Conservation (phyloP, 2,113 vertebrate genomes). For the Tetraodon nigroviridis region DNA sequence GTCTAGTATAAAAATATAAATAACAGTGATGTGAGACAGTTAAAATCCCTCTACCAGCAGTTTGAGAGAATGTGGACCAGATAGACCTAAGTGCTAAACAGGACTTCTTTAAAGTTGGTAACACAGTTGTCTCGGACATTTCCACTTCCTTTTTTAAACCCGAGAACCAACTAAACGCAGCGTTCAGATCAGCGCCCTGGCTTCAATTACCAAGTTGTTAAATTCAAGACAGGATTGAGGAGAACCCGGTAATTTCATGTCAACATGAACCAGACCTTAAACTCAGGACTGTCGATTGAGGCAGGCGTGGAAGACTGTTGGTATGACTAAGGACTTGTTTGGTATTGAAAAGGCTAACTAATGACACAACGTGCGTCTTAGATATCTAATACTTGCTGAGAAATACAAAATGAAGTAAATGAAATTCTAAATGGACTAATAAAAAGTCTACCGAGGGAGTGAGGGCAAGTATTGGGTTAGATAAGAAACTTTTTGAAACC, state of each 20-base stretch:
- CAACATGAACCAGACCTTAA: background rate
- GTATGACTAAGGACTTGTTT: slow-evolving; percentile 48
- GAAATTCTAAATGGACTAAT: slow-evolving; percentile 53
- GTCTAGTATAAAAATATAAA: slow-evolving; percentile 19
- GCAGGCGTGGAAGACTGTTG: slow-evolving; percentile 63
- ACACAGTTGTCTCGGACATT: background rate
- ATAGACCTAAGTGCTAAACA: slow-evolving; percentile 8
- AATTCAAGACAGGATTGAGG: slow-evolving; percentile 2
- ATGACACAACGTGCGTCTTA: slow-evolving; percentile 45
- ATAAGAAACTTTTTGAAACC: slow-evolving; percentile 37
- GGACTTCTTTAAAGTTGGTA: slow-evolving; percentile 7
- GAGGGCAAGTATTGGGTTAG: slow-evolving; percentile 39
- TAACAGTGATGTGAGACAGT: slow-evolving; percentile 21
- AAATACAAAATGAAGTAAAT: slow-evolving; percentile 57
- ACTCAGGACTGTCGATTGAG: slow-evolving; percentile 27
- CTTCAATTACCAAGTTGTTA: slow-evolving; percentile 7
- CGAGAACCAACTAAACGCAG: slow-evolving; percentile 12
- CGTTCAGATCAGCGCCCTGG: background rate
- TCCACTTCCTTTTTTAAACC: background rate
- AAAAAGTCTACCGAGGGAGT: slow-evolving; percentile 47
- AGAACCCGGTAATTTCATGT: background rate
- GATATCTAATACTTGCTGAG: slow-evolving; percentile 47
- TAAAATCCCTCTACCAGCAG: slow-evolving; percentile 33
- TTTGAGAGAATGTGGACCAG: background rate
- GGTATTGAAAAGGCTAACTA: slow-evolving; percentile 57